Evolutionary conservation across 92 coral and sea anemone genomes (phyloP).

Genomic region (Zoanthus gigantus): DNA sequence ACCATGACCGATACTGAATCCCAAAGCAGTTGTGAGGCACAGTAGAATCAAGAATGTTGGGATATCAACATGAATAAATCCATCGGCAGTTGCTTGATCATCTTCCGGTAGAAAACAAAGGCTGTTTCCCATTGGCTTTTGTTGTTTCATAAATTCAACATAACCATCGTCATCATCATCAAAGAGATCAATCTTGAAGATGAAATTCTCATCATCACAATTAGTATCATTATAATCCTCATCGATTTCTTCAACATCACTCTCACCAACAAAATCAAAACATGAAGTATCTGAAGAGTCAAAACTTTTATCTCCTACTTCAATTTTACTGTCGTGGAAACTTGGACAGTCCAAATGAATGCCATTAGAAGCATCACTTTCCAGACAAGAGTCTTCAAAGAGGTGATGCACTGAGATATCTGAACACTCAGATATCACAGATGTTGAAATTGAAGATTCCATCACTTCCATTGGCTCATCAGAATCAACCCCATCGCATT

Average conservation of each 20-base stretch:
- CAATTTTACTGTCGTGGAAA: constrained; percentile 30
- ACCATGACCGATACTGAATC: constrained; percentile 99
- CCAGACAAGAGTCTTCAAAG: constrained; percentile 8
- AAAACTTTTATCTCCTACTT: constrained; percentile 46
- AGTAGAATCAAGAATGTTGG: constrained; percentile 89
- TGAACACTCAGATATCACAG: constrained; percentile 22
- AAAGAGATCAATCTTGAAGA: background rate
- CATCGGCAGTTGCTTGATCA: constrained; percentile 1
- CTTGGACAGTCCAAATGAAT: background rate
- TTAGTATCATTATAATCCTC: constrained; percentile 8
- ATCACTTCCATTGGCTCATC: background rate
- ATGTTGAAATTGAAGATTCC: constrained; percentile 12
- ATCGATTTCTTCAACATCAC: constrained; percentile 31
- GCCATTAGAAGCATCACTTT: background rate
- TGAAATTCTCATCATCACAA: constrained; percentile 42
- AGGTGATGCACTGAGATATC: constrained; percentile 19
- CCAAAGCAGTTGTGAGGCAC: constrained; percentile 93
- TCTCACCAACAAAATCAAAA: constrained; percentile 28
- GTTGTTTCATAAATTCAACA: background rate
- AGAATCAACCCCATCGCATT: background rate
- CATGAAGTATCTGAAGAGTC: constrained; percentile 26
- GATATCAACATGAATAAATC: constrained; percentile 75
- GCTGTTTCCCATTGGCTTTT: background rate
- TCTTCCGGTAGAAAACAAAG: constrained; percentile 5
- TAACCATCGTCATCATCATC: constrained; percentile 8